Conservation (phyloP, 2,113 vertebrate species). For the Gavia stellata region DNA sequence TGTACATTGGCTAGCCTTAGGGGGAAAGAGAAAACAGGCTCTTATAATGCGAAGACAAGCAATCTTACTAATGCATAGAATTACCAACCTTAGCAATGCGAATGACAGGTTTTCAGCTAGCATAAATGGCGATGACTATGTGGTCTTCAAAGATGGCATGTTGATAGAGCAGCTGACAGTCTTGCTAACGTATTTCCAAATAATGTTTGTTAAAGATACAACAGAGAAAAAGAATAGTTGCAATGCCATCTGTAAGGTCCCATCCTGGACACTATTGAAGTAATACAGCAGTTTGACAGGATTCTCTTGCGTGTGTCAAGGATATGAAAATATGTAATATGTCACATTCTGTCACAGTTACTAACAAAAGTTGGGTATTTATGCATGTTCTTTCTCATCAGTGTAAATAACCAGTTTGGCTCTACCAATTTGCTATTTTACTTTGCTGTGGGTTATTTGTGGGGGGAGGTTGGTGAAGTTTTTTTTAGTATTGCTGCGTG, state of each 20-base stretch:
- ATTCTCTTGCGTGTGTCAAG: rapidly evolving
- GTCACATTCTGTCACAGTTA: neutral
- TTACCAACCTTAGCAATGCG: neutral
- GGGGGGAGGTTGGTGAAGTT: neutral
- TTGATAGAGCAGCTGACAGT: neutral
- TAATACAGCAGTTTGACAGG: neutral
- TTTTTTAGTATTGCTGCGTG: neutral
- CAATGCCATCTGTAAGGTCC: neutral
- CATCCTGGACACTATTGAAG: neutral
- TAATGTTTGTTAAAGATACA: neutral
- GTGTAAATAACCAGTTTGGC: neutral
- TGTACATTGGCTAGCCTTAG: neutral
- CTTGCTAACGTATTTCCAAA: neutral
- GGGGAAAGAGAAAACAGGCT: neutral
- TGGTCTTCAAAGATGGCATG: neutral
- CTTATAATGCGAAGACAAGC: neutral
- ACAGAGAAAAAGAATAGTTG: neutral
- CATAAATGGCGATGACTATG: neutral
- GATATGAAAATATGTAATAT: neutral
- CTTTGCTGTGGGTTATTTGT: neutral
- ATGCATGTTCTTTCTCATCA: neutral
- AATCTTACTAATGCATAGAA: neutral
- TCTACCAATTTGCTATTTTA: neutral
- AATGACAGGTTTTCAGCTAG: neutral
- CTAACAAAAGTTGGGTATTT: neutral